Conservation (phyloP, 2,113 vertebrate genomes). For the Silurus glanis region DNA sequence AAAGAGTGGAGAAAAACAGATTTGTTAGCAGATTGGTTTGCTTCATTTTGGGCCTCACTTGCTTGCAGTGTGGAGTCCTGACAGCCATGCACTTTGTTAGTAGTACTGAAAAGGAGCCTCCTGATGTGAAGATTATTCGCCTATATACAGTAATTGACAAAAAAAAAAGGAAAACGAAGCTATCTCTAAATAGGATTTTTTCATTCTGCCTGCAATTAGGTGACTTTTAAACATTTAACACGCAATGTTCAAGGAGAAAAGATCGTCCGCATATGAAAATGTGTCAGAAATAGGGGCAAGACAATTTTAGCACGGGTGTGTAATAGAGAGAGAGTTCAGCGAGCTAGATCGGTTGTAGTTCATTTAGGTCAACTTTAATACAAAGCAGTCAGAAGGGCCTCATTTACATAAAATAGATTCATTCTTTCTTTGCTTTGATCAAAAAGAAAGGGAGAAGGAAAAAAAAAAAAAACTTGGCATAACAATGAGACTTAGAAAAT, state of each 20-base stretch:
- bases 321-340: background rate
- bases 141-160: conserved; percentile 43
- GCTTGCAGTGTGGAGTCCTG: conserved; percentile 66
- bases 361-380: conserved; percentile 49
- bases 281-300: conserved; percentile 38
- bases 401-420: conserved; percentile 51
- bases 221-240: conserved; percentile 49
- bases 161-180: conserved; percentile 42
- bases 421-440: conserved; percentile 45
- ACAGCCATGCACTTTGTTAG: conserved; percentile 63
- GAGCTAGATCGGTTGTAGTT: conserved; percentile 38
- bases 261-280: background rate
- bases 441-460: conserved; percentile 27
- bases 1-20: conserved; percentile 60
- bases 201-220: conserved; percentile 62
- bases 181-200: conserved; percentile 64
- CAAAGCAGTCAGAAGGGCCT: conserved; percentile 43
- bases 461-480: conserved; percentile 33
- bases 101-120: conserved; percentile 59
- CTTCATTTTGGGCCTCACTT: conserved; percentile 73
- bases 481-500: conserved; percentile 49
- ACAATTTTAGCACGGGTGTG: conserved; percentile 38
- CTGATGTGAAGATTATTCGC: conserved; percentile 58
- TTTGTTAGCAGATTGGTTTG: conserved; percentile 75
- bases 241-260: conserved; percentile 30